phyloP scores from a whole-genome alignment of 2,113 vertebrate genomes.

The Entelurus aequoreus region DNA sequence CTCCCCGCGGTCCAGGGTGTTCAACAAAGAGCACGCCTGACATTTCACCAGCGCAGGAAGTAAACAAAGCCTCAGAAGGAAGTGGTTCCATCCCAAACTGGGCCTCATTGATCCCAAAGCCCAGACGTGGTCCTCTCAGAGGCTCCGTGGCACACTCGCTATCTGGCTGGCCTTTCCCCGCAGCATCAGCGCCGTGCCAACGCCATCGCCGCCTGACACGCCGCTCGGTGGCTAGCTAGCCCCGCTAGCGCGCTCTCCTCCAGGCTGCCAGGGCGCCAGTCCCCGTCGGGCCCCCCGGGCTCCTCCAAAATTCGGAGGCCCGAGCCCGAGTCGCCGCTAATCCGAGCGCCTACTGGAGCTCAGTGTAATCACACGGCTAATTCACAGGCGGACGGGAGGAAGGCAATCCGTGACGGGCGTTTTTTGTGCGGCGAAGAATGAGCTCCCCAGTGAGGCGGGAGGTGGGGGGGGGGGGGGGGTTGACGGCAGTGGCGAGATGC shows the following conservation, averaged over 20 bases:
- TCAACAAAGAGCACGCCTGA: conserved; percentile 9
- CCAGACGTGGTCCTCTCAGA: conserved; percentile 46
- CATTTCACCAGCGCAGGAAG: conserved; percentile 38
- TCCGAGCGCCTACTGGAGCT: conserved; percentile 64
- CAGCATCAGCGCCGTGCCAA: conserved; percentile 59
- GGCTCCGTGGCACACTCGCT: conserved; percentile 49
- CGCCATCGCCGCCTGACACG: conserved; percentile 25
- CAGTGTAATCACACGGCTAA: conserved; percentile 73
- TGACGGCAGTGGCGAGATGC: conserved; percentile 54
- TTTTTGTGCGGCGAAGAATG: conserved; percentile 71
- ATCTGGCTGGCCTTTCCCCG: conserved; percentile 66
- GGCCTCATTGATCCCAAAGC: conserved; percentile 55
- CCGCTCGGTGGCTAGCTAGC: conserved; percentile 54
- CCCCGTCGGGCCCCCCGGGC: conserved; percentile 57
- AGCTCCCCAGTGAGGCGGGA: conserved; percentile 67
- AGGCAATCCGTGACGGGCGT: conserved; percentile 75
- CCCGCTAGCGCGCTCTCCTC: conserved; percentile 24
- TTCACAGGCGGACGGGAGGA: conserved; percentile 70
- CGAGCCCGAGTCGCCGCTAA: conserved; percentile 58
- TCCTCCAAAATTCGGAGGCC: conserved; percentile 59
- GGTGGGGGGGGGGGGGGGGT: conserved; percentile 49
- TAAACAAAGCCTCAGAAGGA: conserved; percentile 48
- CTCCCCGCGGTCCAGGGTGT: background rate
- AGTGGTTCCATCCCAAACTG: conserved; percentile 47
- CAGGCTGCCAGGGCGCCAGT: conserved; percentile 8